Evolutionary conservation across 92 coral and sea anemone genomes (phyloP), one percentile per base, ranked within the genome.

Genomic region (Epizoanthus scotinus): DNA sequence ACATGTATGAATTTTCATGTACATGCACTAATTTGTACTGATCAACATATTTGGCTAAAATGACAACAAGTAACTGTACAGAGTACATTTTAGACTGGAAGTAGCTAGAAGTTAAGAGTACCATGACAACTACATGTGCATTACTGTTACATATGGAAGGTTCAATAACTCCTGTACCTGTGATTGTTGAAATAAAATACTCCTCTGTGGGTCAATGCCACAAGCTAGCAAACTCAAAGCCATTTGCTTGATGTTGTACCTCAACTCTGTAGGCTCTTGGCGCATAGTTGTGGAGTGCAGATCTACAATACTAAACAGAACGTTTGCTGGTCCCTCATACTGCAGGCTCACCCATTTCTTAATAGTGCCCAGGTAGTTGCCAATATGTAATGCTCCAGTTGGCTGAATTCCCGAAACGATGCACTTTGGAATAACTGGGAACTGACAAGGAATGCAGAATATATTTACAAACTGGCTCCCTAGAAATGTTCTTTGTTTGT

Each of bases 391-490:
- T 60, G 85, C 66, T 31, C 98, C 98, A 50, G 93, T 91, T 65
- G 98, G 95, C 63, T 94, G 95, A 56, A 94, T 94, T 47, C 91
- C 98, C 34, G 98, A 91, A 58, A 94, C 79, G 53, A 94, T 83
- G 19, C 90, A 66, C 61, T 60, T 82, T 9, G 78, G 24, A 13
- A 34, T 29, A 9, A 38, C 67, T 15, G 84, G n/a, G 13, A 42
- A 53, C 93, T 89, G 63, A n/a, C 13, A 28, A 22, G 12, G 36
- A 74, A 13, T 31, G 7, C 36, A 36, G 6, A 44, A 34, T 0
- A 28, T 36, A 54, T 24, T n/a, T 66, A 64, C 9, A 63, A 49
- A 18, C 18, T 22, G 15, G 2, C 40, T 34, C 20, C 20, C 17
- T 72, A 9, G 9, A 1, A n/a, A 10, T 60, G 65, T 21, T 60